Evolutionary conservation across 2,113 vertebrate species (phyloP).

Genomic region (Embiotoca jacksoni): DNA sequence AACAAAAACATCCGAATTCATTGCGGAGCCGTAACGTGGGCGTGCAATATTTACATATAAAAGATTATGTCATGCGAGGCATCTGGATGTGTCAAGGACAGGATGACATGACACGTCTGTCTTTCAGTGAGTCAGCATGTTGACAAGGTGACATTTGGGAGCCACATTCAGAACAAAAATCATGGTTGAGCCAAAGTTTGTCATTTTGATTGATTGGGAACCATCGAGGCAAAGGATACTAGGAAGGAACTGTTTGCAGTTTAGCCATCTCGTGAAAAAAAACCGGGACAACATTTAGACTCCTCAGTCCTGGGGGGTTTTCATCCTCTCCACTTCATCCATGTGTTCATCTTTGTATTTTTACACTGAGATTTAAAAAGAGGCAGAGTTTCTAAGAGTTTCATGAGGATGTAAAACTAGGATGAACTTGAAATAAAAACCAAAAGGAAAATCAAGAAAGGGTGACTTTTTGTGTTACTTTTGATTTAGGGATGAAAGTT

Average conservation of each 20-base stretch:
- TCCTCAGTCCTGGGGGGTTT: slow-evolving; percentile 5
- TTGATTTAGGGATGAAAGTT: slow-evolving; percentile 2
- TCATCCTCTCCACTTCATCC: not conserved
- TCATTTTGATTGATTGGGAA: slow-evolving; percentile 47
- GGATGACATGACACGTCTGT: slow-evolving; percentile 15
- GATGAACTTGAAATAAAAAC: not conserved
- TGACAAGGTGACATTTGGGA: slow-evolving; percentile 30
- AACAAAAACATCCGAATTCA: slow-evolving; percentile 28
- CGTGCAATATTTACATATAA: slow-evolving; percentile 37
- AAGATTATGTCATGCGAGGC: slow-evolving; percentile 39
- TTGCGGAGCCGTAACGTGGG: not conserved
- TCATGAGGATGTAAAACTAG: not conserved
- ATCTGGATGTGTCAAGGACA: slow-evolving; percentile 43
- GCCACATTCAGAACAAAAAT: slow-evolving; percentile 5
- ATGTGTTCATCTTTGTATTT: no score
- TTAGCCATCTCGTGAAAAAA: slow-evolving; percentile 6
- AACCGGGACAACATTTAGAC: slow-evolving; percentile 43
- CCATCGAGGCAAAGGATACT: slow-evolving; percentile 4
- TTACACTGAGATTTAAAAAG: no score
- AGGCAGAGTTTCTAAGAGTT: not conserved
- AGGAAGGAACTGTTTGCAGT: slow-evolving; percentile 28
- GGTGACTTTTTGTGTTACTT: not conserved
- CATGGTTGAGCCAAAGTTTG: slow-evolving; percentile 9
- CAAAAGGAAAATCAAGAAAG: no score
- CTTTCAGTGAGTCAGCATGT: slow-evolving; percentile 26